Percentiles rank a stretch among this genome's conserved stretches.
phyloP scores from a whole-genome alignment of 2,888 invertebrate species.

The Pediacus dermestoides region DNA sequence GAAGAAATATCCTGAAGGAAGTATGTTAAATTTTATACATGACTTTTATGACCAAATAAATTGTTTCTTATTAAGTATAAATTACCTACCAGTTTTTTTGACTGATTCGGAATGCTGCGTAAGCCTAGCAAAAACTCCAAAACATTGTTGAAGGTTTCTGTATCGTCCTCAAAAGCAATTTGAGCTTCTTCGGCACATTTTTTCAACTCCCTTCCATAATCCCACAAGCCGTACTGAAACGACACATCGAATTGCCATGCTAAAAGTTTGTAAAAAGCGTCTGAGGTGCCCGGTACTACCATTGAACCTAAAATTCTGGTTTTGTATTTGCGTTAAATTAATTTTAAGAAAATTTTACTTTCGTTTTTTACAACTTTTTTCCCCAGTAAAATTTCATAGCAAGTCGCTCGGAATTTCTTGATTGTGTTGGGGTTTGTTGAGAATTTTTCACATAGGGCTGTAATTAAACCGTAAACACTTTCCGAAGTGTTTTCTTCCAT shows the following conservation, averaged over 20 bases:
- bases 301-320: constrained; percentile 20
- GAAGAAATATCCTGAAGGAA: constrained; percentile 8
- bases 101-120: constrained; percentile 31
- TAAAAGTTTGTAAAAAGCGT: constrained; percentile 38
- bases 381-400: constrained; percentile 40
- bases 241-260: constrained; percentile 42
- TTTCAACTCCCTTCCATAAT: constrained; percentile 35
- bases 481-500: constrained; percentile 13
- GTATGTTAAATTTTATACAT: constrained; percentile 23
- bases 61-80: neutral
- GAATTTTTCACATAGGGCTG: constrained; percentile 41
- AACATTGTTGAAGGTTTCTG: constrained; percentile 24
- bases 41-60: neutral
- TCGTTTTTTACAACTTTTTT: too few relatives aligned
- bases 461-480: constrained; percentile 38
- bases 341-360: too few relatives aligned
- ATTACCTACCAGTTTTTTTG: constrained; percentile 26
- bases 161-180: constrained; percentile 25
- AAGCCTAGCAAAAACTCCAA: constrained; percentile 34
- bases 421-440: constrained; percentile 27
- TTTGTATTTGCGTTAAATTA: neutral
- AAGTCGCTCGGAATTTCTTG: constrained; percentile 35
- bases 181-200: constrained; percentile 28
- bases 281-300: constrained; percentile 24
- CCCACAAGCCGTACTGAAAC: constrained; percentile 33